Evolutionary conservation across 1,140 invertebrate species (phyloP).

Genomic region (Gryllus bimaculatus): DNA sequence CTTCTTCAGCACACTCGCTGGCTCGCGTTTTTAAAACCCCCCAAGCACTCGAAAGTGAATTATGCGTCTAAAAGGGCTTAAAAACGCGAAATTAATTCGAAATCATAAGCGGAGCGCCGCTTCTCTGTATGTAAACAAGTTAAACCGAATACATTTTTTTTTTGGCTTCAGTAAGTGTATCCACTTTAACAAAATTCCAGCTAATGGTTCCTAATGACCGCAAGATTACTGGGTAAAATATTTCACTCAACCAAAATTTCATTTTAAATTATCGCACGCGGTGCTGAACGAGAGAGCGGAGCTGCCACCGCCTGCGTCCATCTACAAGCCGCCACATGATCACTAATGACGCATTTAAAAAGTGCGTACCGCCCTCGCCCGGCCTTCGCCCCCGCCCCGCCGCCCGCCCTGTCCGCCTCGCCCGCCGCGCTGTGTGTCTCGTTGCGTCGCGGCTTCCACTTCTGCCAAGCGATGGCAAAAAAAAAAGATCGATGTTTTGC

Average conservation of each 20-base stretch:
- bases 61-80: not conserved
- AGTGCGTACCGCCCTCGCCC: not conserved
- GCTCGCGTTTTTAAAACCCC: too few relatives aligned
- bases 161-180: not conserved
- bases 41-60: not conserved
- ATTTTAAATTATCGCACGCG: conserved; percentile 4
- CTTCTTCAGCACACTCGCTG: too few relatives aligned
- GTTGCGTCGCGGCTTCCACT: not conserved
- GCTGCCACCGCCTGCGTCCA: not conserved
- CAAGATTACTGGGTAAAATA: conserved; percentile 1
- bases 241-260: not conserved
- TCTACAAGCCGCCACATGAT: not conserved
- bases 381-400: too few relatives aligned
- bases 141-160: not conserved
- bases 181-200: conserved; percentile 4
- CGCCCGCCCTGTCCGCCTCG: not conserved
- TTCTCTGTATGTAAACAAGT: not conserved
- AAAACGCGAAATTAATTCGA: not conserved
- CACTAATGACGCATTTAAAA: conserved; percentile 1
- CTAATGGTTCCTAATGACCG: conserved; percentile 1
- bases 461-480: too few relatives aligned
- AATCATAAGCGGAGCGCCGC: not conserved
- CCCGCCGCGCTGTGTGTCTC: not conserved
- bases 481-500: too few relatives aligned
- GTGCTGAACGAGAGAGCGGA: not conserved